These are phyloP conservation scores for Pogonomyrmex barbatus DNA, from an alignment of 1,140 invertebrate species.

Conservation along the genomic window DNA sequence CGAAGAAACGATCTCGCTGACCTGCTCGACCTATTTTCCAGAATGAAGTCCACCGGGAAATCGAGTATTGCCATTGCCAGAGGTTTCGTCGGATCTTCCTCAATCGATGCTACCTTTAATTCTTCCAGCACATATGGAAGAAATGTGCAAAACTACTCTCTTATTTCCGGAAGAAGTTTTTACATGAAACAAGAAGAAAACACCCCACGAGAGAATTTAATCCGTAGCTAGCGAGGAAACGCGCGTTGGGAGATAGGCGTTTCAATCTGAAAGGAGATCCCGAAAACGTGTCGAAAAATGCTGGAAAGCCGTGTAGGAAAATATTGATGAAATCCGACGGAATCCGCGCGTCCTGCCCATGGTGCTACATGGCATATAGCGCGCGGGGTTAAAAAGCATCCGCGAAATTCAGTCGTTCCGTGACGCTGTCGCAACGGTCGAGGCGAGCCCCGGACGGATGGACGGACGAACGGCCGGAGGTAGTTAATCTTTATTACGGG, in stretches of 20 bases:
- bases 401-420: slow-evolving; percentile 8
- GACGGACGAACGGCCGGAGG: slow-evolving; percentile 11
- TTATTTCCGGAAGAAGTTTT: neutral
- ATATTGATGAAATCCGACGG: neutral
- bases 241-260: neutral
- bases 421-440: slow-evolving; percentile 17
- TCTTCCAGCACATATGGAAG: neutral
- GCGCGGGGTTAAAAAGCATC: slow-evolving; percentile 8
- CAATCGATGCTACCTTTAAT: slow-evolving; percentile 31
- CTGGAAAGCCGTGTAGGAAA: neutral
- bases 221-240: neutral
- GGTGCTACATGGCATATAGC: neutral
- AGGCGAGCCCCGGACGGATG: neutral
- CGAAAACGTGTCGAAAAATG: neutral
- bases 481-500: slow-evolving; percentile 64
- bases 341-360: neutral
- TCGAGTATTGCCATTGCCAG: slow-evolving; percentile 21
- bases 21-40: slow-evolving; percentile 45
- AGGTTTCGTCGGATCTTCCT: slow-evolving; percentile 27
- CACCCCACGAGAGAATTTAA: neutral
- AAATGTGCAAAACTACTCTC: neutral
- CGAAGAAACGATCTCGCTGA: slow-evolving; percentile 22
- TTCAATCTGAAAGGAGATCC: neutral
- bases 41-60: slow-evolving; percentile 34
- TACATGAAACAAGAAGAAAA: neutral